Conservation (phyloP, 2,888 invertebrate species). For the Stenurella melanura region DNA sequence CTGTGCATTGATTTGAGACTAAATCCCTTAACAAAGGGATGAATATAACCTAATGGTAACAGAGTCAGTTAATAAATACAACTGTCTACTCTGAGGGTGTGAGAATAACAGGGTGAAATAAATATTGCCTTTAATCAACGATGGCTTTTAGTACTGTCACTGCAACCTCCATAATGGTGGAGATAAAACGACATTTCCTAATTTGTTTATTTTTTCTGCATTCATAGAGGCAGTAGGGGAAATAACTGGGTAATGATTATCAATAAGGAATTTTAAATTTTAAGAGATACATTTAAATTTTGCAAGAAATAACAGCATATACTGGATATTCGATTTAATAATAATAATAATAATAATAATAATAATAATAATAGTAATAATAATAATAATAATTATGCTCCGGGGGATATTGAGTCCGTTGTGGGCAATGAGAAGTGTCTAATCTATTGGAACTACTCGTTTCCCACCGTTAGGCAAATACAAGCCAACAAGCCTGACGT, state of each 20-base stretch:
- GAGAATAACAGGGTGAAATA: slow-evolving; percentile 43
- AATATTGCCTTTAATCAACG: slow-evolving; percentile 31
- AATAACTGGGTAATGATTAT: not conserved
- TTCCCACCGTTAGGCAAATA: too few species aligned
- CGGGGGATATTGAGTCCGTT: too few species aligned
- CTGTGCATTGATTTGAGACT: not conserved
- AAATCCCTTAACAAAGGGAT: not conserved
- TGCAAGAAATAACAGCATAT: too few species aligned
- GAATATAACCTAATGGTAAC: not conserved
- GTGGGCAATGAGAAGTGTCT: too few species aligned
- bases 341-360: too few species aligned
- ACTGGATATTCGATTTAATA: too few species aligned
- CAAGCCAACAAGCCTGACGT: too few species aligned
- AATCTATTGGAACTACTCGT: too few species aligned
- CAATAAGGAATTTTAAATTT: too few species aligned
- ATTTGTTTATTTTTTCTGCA: slow-evolving; percentile 53
- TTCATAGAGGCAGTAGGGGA: slow-evolving; percentile 28
- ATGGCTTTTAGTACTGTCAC: not conserved
- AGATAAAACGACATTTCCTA: slow-evolving; percentile 21
- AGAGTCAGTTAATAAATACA: slow-evolving; percentile 19
- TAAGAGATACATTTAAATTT: too few species aligned
- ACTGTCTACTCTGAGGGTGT: slow-evolving; percentile 20
- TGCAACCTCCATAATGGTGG: not conserved
- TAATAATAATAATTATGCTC: too few species aligned
- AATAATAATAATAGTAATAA: too few species aligned